Base-by-base conservation (phyloP, 2,888 invertebrate genomes). In the Megaustenia siamemsis region DNA sequence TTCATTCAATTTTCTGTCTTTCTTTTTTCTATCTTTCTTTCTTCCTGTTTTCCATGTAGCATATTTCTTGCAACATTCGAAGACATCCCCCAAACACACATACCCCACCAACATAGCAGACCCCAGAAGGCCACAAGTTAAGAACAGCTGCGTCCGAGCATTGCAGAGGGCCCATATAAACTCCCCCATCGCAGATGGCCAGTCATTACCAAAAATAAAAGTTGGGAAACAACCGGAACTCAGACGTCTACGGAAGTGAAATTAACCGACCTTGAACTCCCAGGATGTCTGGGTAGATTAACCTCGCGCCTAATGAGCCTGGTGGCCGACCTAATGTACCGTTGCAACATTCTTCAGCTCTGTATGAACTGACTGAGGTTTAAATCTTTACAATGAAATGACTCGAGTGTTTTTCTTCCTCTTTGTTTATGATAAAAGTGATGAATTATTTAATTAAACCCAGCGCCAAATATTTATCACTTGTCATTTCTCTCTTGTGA, bases 361-460 rank as follows among this genome's bases (percentile, higher is more conserved):
- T 77, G 21, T 35, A n/a, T 38, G 24, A 38, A 15, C 15, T 53
- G 75, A 6, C 18, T 12, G 8, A 21, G 24, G 38, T 3, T 69
- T 38, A 40, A 40, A 1, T 40, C 24, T 15, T 18, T 24, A 21
- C 10, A 24, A 10, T 1, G 45, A 73, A 28, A n/a, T n/a, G 38
- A 69, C 1, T 24, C 28, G n/a, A n/a, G n/a, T n/a, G n/a, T n/a
- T n/a, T n/a, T n/a, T n/a, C n/a, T n/a, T n/a, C n/a, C n/a, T n/a
- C n/a, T 73, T 8, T 1, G n/a, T 45, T 43, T 6, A n/a, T 71
- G 35, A 18, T 40, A 18, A 3, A 10, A 38, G 35, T 77, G n/a
- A 77, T 77, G 56, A 76, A 53, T 76, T 76, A 76, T n/a, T 76
- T 76, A 76, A 76, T 32, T 53, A 76, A 76, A 5, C 12, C 38